Conservation (phyloP, 1,140 invertebrate genomes). For the Zeugodacus cucurbitae region DNA sequence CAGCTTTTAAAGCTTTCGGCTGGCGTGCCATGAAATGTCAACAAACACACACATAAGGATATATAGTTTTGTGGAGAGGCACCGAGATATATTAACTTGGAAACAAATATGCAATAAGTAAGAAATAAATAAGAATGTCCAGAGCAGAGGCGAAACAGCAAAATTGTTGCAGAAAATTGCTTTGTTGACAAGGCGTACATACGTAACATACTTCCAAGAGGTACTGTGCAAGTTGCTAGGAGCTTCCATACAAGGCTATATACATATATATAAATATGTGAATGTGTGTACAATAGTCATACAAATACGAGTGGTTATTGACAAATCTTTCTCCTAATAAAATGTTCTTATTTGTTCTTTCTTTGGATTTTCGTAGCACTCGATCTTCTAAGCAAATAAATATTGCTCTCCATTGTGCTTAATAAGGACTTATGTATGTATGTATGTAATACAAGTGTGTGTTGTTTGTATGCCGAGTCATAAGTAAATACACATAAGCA, state of each 20-base stretch:
- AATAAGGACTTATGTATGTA: neutral
- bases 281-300: neutral
- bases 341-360: constrained; percentile 7
- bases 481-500: neutral
- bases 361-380: neutral
- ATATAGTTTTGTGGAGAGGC: neutral
- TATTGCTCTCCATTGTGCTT: neutral
- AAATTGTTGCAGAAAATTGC: constrained; percentile 9
- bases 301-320: constrained; percentile 2
- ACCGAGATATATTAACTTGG: constrained; percentile 16
- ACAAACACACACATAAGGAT: neutral
- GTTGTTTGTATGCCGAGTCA: neutral
- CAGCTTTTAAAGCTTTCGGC: neutral
- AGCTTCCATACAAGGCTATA: neutral
- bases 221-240: neutral
- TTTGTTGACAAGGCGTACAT: neutral
- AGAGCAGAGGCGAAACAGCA: neutral
- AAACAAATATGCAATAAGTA: constrained; percentile 18
- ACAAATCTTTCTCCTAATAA: constrained; percentile 24
- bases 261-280: neutral
- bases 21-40: neutral
- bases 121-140: constrained; percentile 24
- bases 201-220: neutral
- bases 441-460: neutral
- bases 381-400: neutral